Base-by-base conservation (phyloP, 2,888 invertebrate species). In the Corbicula japonica region DNA sequence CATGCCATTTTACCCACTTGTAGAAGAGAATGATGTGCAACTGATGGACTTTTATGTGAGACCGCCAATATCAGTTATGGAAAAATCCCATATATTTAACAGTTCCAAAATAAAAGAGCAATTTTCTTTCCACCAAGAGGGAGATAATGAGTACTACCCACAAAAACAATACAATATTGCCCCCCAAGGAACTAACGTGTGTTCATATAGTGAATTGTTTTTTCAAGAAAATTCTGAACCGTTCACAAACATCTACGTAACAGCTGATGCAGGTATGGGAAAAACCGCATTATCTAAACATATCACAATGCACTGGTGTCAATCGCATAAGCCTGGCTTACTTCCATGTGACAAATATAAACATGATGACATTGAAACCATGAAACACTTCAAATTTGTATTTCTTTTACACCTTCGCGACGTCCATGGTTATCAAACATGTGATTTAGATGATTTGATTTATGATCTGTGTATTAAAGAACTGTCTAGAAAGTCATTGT, bases 161-260 rank as follows among this genome's bases (percentile, higher is more conserved):
- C n/a, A n/a, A n/a, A n/a, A n/a, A n/a, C n/a, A n/a, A n/a, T n/a
- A n/a, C n/a, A n/a, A n/a, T n/a, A n/a, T n/a, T 15, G n/a, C 23
- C 3, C 6, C 30, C n/a, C n/a, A 18, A 15, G 58, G 32, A 30
- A 32, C 32, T 21, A 12, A 30, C 28, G 5, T 18, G 18, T 18
- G 18, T 1, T 58, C 58, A 32, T 58, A 32, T 15, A 8, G 58
- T 1, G 58, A 58, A 15, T 18, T 58, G 34, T 58, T 58, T 58
- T 18, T 10, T 18, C 6, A 18, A 5, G 18, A 21, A 5, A 18
- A 18, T 18, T 18, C n/a, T 46, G 21, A 46, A 18, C 4, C 21
- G 5, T 58, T 32, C 58, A 58, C 28, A 58, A 30, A 58, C n/a
- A 58, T 58, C 12, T 58, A 58, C 21, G 15, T 58, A 15, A 58